Evolutionary conservation across 2,888 invertebrate species (phyloP).

Genomic region (Panzeria rudis): DNA sequence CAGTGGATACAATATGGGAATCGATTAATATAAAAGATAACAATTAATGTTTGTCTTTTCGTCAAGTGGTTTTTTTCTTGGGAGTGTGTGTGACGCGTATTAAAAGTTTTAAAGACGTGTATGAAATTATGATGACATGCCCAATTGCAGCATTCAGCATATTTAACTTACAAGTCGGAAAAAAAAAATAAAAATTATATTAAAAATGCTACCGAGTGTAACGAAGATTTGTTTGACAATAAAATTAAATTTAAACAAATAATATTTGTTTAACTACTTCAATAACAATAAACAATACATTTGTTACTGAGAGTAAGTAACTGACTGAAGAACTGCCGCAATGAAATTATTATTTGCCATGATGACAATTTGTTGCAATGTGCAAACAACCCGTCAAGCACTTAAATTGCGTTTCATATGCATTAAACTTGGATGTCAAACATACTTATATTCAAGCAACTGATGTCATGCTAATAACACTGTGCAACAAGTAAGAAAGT

Average conservation of each 20-base stretch:
- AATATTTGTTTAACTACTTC: conserved; percentile 28
- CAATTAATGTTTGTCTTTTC: conserved; percentile 28
- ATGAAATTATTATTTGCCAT: conserved; percentile 8
- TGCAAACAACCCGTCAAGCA: conserved; percentile 41
- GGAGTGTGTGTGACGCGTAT: not conserved
- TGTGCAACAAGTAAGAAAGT: too few relatives aligned
- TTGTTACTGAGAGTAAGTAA: not conserved
- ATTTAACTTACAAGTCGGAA: conserved; percentile 9
- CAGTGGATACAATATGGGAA: not conserved
- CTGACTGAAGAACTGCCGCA: conserved; percentile 12
- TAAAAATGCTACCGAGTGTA: conserved; percentile 55
- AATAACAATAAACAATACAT: conserved; percentile 13
- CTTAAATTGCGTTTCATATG: not conserved
- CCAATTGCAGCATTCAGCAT: conserved; percentile 53
- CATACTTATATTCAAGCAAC: not conserved
- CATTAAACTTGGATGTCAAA: not conserved
- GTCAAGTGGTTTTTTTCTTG: not conserved
- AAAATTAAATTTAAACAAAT: conserved; percentile 21
- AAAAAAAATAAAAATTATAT: not conserved
- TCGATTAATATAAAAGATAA: conserved; percentile 40
- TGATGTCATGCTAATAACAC: not conserved
- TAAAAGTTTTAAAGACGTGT: not conserved
- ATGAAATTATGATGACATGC: conserved; percentile 51
- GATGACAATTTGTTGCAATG: conserved; percentile 54
- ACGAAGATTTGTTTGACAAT: conserved; percentile 39